Evolutionary conservation across 92 coral and sea anemone species (phyloP).

Genomic region (Epizoanthus fatuus): DNA sequence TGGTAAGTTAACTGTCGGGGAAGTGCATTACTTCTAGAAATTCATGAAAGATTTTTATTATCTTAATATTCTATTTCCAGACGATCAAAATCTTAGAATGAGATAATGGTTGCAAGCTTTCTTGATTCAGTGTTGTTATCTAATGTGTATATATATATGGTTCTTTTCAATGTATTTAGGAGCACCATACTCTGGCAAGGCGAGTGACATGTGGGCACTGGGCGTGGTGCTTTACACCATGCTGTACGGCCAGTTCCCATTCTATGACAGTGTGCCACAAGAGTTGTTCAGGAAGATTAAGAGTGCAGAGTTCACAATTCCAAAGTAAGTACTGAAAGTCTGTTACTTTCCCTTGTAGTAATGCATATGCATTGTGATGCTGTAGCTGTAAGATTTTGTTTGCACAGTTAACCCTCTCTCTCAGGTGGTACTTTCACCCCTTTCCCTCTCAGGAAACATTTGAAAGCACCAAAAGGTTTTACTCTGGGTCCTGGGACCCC

Average conservation of each 20-base stretch:
- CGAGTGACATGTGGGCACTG: conserved; percentile 99
- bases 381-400: neutral
- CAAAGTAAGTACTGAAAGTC: conserved; percentile 71
- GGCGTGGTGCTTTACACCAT: conserved; percentile 98
- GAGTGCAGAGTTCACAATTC: conserved; percentile 94
- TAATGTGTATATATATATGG: neutral
- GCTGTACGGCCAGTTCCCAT: conserved; percentile 98
- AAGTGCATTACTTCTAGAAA: neutral
- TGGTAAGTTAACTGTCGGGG: conserved; percentile 67
- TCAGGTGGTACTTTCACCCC: neutral
- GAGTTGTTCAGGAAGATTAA: conserved; percentile 97
- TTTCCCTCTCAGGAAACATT: no score
- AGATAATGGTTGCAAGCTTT: neutral
- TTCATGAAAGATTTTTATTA: neutral
- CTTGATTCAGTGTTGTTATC: neutral
- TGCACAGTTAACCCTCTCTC: neutral
- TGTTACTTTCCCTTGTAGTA: neutral
- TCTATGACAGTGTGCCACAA: conserved; percentile 99
- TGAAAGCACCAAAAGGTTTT: no score
- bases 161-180: conserved; percentile 53
- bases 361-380: neutral
- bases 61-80: neutral
- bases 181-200: conserved; percentile 99
- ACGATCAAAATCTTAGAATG: neutral
- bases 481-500: no score